Base-by-base conservation (phyloP, 2,113 vertebrate genomes). In the Tachysurus fulvidraco region DNA sequence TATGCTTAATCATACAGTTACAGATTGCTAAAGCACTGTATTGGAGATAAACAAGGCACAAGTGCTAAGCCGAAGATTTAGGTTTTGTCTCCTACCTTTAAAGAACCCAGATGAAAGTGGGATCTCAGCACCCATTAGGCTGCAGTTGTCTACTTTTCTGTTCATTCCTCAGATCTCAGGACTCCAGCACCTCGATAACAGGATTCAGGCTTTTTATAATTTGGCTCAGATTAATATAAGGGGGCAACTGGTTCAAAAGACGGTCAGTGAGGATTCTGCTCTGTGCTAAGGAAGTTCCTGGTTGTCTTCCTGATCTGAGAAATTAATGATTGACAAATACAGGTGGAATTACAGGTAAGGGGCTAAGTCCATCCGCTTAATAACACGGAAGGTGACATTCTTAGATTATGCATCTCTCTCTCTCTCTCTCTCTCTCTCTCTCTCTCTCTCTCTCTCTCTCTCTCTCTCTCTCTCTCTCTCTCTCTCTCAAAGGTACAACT, bases 101-200 rank as follows among this genome's bases (percentile, higher is more conserved):
- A 96, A 94, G 81, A 96, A 91, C 9, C 95, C 91, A 0, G 92
- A 93, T 0, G 95, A 96, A 71, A 95, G 85, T 7, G 94, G 95
- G 84, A 96, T 94, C 86, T 94, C 95, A 44, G 91, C 88, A 12
- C 92, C 92, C 0, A 91, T 90, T 90, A 92, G 90, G 83, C 93
- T 95, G 83, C 95, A 96, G 92, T 96, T 95, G 67, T 86, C 65
- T 28, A 46, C 83, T 60, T 81, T 91, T 12, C 85, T 81, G 92
- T 92, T 91, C 73, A 76, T 92, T 9, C 23, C 19, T 46, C 0
- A 52, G 44, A 50, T 12, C 64, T 54, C 64, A 73, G 77, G 21
- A 41, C 83, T 36, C 57, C 16, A 81, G 30, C 10, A 60, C 4
- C 23, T 28, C 21, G 4, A n/a, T 9, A 54, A 46, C 17, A 55